phyloP scores from a whole-genome alignment of 1,140 invertebrate species.

The Babylonia areolata region DNA sequence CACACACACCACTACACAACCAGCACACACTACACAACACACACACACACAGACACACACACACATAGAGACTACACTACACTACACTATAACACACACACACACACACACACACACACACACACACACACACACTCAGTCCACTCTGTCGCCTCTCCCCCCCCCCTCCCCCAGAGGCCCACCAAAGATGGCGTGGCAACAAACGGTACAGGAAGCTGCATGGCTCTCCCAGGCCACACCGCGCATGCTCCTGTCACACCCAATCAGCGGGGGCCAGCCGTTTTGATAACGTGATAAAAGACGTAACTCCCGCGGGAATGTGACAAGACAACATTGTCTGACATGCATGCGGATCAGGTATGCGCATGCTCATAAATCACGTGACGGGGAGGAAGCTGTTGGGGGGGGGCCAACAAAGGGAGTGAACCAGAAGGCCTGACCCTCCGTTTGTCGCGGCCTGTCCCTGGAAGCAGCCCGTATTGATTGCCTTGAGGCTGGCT shows the following conservation, averaged over 20 bases:
- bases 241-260: constrained; percentile 20
- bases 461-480: neutral
- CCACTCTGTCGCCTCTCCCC: too few species aligned
- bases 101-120: too few species aligned
- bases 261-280: neutral
- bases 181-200: neutral
- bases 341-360: constrained; percentile 25
- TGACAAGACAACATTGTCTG: constrained; percentile 27
- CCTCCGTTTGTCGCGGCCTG: neutral
- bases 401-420: neutral
- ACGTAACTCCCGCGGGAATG: constrained; percentile 25
- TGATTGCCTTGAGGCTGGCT: too few species aligned
- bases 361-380: constrained; percentile 23
- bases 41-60: too few species aligned
- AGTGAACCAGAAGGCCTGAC: neutral
- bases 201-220: neutral
- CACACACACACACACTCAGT: too few species aligned
- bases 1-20: too few species aligned
- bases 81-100: too few species aligned
- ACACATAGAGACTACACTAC: too few species aligned
- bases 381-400: too few species aligned
- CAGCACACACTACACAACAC: too few species aligned
- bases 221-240: neutral
- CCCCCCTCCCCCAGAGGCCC: too few species aligned
- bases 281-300: constrained; percentile 27